A percentile compares a stretch with the other conserved stretches of the same genome.
phyloP scores from a whole-genome alignment of 2,797 vertebrate species.

The Pangasius macronema region DNA sequence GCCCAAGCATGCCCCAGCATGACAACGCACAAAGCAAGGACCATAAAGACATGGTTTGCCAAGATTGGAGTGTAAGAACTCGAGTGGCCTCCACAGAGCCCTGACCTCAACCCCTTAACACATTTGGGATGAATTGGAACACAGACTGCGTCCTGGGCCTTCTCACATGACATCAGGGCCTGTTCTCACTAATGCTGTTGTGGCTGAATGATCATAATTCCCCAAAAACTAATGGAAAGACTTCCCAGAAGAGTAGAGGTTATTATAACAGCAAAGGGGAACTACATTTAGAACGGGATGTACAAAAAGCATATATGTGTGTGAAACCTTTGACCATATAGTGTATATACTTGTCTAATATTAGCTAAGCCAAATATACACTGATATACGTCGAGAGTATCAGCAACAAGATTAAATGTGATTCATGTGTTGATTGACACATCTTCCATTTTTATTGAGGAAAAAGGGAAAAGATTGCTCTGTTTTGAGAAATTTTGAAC shows the following conservation, averaged over 20 bases:
- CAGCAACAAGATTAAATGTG: neutral
- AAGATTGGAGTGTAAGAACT: no score
- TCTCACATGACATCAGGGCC: no score
- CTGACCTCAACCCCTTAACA: neutral
- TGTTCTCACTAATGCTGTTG: no score
- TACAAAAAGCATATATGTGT: neutral
- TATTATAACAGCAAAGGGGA: no score
- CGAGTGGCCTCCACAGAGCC: neutral
- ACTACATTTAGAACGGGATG: neutral
- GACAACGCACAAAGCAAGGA: no score
- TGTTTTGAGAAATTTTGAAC: neutral
- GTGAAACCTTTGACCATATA: neutral
- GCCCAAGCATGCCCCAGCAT: no score
- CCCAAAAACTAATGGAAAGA: no score
- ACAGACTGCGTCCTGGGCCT: no score
- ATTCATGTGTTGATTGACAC: neutral
- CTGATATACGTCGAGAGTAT: neutral
- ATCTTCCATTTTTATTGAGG: neutral
- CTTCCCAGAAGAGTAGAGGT: no score
- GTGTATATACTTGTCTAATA: neutral
- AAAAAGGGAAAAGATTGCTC: neutral
- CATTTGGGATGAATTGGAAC: no score
- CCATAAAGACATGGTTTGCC: no score
- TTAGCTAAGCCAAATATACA: neutral
- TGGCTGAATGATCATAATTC: no score